Base-by-base conservation (phyloP, 2,888 invertebrate species). In the Eristalis pertinax region DNA sequence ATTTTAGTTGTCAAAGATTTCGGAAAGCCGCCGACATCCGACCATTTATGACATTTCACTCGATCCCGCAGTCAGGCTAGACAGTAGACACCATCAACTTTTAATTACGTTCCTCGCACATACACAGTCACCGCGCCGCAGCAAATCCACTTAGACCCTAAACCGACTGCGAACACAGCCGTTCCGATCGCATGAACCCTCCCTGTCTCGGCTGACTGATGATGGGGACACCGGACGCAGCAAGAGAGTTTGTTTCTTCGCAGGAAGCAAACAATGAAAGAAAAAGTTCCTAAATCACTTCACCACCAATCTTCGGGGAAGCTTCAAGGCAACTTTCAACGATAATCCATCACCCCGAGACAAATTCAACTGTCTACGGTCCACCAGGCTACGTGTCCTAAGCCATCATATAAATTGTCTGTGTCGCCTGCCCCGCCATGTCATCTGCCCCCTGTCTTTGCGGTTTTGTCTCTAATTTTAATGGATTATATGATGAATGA, bases 401-500 rank as follows among this genome's bases (percentile, higher is more conserved):
- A 78, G 84, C 87, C 76, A 79, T 72, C 75, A 75, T 70, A 84
- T 83, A 84, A 83, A 84, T 84, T 65, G 78, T 83, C 64, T 74
- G 43, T 63, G 77, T 50, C 50, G 22, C 38, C 15, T 41, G 50
- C 26, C 70, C 70, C 60, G 64, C 56, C 62, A 56, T 75, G 74
- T 56, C 86, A 83, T 70, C 84, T 79, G 83, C 74, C 78, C 74
- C 79, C 58, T 68, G 69, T 86, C 67, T 83, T 64, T 79, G 84
- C 72, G 79, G 84, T 79, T 67, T 87, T 68, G 75, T 84, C 78
- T 79, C 79, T 84, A 80, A 87, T 87, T 87, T 79, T 79, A 79
- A 84, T 80, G 87, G 80, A 87, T 87, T 80, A 80, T 79, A 87
- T 87, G 87, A 87, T 84, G 76, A 87, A 87, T 87, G 87, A 80